A percentile compares a stretch with the other conserved stretches of the same genome.
These are phyloP conservation scores for Lacerta bilineata DNA, from an alignment of 2,797 vertebrate genomes.

Conservation along the genomic window DNA sequence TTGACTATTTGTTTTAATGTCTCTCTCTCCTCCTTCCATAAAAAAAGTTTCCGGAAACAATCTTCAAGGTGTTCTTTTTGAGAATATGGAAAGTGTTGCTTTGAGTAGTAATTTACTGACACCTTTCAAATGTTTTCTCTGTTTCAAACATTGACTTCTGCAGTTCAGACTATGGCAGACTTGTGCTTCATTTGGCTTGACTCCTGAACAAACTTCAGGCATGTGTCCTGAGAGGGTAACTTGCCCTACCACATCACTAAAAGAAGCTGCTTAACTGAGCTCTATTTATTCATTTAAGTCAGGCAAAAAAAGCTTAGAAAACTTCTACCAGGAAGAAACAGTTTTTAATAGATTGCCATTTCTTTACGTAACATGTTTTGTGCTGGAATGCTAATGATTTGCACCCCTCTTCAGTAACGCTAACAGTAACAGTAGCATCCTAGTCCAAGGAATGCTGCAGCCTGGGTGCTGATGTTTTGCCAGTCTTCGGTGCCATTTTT, in stretches of 20 bases:
- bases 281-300: slow-evolving; percentile 46
- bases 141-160: slow-evolving; percentile 68
- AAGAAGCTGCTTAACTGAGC: slow-evolving; percentile 50
- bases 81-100: slow-evolving; percentile 74
- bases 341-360: not conserved
- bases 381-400: not conserved
- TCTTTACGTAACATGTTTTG: not conserved
- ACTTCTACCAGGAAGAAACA: not conserved
- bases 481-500: not conserved
- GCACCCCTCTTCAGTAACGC: not conserved
- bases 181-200: slow-evolving; percentile 70
- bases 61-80: slow-evolving; percentile 72
- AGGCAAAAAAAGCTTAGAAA: slow-evolving; percentile 19
- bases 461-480: not conserved
- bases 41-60: slow-evolving; percentile 62
- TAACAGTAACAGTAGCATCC: not conserved
- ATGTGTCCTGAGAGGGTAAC: slow-evolving; percentile 75
- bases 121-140: slow-evolving; percentile 77
- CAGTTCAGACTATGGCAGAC: slow-evolving; percentile 69
- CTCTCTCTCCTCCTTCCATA: not conserved
- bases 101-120: slow-evolving; percentile 74
- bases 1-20: slow-evolving; percentile 55
- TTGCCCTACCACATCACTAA: slow-evolving; percentile 55
- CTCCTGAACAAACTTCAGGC: slow-evolving; percentile 71
- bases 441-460: not conserved